Percentiles rank a stretch among this genome's conserved stretches.
Evolutionary conservation across 2,797 vertebrate genomes (phyloP).

Genomic region (Limnodromus scolopaceus): DNA sequence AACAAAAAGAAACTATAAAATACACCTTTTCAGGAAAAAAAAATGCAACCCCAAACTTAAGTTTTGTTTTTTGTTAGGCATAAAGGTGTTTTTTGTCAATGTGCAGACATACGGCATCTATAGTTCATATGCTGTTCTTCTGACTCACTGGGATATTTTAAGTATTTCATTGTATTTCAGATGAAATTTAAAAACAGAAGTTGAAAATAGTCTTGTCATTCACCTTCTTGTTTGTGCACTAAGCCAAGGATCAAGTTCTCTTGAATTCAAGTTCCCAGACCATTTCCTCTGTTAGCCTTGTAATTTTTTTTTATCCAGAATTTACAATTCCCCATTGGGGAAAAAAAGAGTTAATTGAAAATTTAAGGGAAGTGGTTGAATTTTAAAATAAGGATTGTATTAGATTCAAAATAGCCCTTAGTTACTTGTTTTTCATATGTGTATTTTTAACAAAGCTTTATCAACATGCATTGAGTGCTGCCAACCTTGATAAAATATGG

Average conservation of each 20-base stretch:
- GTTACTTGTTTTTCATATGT: not conserved
- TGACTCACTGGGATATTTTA: not conserved
- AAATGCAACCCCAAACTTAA: not conserved
- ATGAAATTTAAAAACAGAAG: not conserved
- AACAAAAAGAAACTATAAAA: not conserved
- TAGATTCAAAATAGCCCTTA: not conserved
- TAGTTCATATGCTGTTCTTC: not conserved
- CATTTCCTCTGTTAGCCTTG: not conserved
- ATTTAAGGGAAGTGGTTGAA: not conserved
- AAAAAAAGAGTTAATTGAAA: not conserved
- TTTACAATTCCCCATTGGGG: not conserved
- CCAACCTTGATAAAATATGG: not conserved
- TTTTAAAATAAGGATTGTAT: not conserved
- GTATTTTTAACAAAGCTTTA: not conserved
- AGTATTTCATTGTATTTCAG: not conserved
- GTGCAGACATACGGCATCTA: not conserved
- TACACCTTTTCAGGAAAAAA: not conserved
- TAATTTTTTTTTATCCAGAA: not conserved
- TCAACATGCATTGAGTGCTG: not conserved
- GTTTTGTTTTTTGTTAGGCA: not conserved
- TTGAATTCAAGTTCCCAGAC: not conserved
- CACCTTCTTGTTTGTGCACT: not conserved
- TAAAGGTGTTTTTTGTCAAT: not conserved
- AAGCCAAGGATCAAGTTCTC: not conserved
- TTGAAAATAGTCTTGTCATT: not conserved